Percentiles rank a stretch among this genome's conserved stretches.
phyloP scores from a whole-genome alignment of 2,888 invertebrate species.

The Smittia aterrima region DNA sequence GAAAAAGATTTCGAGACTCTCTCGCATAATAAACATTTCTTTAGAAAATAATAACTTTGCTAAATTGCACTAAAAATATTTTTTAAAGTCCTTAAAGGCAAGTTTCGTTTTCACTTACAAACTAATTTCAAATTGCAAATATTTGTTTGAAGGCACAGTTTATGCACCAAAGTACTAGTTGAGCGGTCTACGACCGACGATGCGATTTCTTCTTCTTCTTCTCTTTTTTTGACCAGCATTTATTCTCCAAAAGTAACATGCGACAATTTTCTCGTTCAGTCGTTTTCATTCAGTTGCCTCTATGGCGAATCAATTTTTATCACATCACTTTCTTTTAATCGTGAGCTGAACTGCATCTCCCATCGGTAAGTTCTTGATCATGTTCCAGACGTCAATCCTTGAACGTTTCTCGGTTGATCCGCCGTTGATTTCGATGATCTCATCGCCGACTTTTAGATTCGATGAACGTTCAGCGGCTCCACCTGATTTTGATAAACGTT shows the following conservation, averaged over 20 bases:
- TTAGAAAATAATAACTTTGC: background rate
- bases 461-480: constrained; percentile 87
- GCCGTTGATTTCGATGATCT: constrained; percentile 80
- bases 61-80: constrained; percentile 8
- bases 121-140: background rate
- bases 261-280: background rate
- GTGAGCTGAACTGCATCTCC: constrained; percentile 54
- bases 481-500: constrained; percentile 58
- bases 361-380: constrained; percentile 84
- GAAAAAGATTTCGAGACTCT: too few relatives aligned
- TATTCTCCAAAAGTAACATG: background rate
- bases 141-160: background rate
- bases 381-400: constrained; percentile 92
- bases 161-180: background rate
- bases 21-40: too few relatives aligned
- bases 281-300: background rate
- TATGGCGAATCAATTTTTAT: background rate
- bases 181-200: background rate
- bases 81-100: constrained; percentile 21
- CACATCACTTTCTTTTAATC: constrained; percentile 2
- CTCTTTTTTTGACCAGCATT: background rate
- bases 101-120: background rate
- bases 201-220: too few relatives aligned
- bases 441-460: constrained; percentile 79
- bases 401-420: constrained; percentile 78